phyloP scores from a whole-genome alignment of 2,888 invertebrate species.

The Himalopsyche kuldschensis region DNA sequence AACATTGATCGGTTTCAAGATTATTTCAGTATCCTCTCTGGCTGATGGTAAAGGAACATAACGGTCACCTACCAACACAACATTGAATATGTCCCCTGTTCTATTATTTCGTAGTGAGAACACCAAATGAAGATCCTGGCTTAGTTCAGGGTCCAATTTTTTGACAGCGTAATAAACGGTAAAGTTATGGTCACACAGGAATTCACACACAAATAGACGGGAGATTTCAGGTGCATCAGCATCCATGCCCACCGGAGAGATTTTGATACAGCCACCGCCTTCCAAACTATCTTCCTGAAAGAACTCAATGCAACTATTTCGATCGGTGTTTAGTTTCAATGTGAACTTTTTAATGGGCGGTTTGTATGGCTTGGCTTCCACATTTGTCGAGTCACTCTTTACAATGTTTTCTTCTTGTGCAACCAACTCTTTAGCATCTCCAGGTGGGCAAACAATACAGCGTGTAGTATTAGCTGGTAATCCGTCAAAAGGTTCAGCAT shows the following conservation, averaged over 20 bases:
- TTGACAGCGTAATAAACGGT: slow-evolving; percentile 53
- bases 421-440: background rate
- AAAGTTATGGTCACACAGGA: slow-evolving; percentile 44
- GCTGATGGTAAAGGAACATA: background rate
- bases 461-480: background rate
- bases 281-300: slow-evolving; percentile 53
- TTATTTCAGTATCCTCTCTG: background rate
- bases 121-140: slow-evolving; percentile 47
- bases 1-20: slow-evolving; percentile 22
- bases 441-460: background rate
- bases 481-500: background rate
- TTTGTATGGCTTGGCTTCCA: background rate
- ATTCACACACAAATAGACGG: slow-evolving; percentile 52
- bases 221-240: slow-evolving; percentile 41
- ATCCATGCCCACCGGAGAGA: slow-evolving; percentile 49
- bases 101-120: slow-evolving; percentile 42
- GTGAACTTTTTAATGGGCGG: slow-evolving; percentile 13
- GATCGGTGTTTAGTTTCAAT: slow-evolving; percentile 10
- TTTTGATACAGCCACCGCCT: slow-evolving; percentile 58
- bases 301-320: slow-evolving; percentile 45
- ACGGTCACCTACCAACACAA: slow-evolving; percentile 42
- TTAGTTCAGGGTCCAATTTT: slow-evolving; percentile 39
- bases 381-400: background rate
- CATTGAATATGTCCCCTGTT: slow-evolving; percentile 33
- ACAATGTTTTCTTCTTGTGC: background rate